A percentile compares a stretch with the other conserved stretches of the same genome.
These are phyloP conservation scores for Agelaius phoeniceus DNA, from an alignment of 2,113 vertebrate genomes.

Conservation along the genomic window DNA sequence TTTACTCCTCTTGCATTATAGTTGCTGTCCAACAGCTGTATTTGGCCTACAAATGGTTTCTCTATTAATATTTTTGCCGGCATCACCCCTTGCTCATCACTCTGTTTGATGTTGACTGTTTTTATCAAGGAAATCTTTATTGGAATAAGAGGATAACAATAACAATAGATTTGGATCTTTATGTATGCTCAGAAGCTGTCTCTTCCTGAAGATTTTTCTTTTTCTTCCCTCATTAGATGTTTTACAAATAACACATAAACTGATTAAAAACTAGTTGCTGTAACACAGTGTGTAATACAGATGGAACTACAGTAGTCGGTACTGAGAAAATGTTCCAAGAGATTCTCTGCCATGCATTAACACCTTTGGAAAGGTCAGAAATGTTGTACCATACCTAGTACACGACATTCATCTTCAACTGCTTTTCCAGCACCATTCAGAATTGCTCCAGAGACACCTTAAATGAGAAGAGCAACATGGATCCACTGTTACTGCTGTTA, in stretches of 20 bases:
- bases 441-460: slow-evolving; percentile 92
- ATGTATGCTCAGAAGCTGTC: background rate
- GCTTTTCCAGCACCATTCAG: slow-evolving; percentile 80
- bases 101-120: background rate
- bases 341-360: background rate
- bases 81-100: background rate
- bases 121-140: background rate
- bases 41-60: background rate
- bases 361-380: background rate
- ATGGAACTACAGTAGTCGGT: background rate
- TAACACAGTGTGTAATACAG: background rate
- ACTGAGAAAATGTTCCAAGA: background rate
- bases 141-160: background rate
- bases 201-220: background rate
- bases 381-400: slow-evolving; percentile 71
- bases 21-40: background rate
- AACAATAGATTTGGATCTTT: background rate
- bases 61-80: background rate
- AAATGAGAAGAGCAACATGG: background rate
- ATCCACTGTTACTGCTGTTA: background rate
- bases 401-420: slow-evolving; percentile 77
- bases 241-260: background rate
- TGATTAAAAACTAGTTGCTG: background rate
- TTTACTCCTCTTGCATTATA: background rate
- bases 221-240: background rate